These are phyloP conservation scores for Leptodactylus fallax DNA, from an alignment of 2,797 vertebrate genomes.

Conservation along the genomic window DNA sequence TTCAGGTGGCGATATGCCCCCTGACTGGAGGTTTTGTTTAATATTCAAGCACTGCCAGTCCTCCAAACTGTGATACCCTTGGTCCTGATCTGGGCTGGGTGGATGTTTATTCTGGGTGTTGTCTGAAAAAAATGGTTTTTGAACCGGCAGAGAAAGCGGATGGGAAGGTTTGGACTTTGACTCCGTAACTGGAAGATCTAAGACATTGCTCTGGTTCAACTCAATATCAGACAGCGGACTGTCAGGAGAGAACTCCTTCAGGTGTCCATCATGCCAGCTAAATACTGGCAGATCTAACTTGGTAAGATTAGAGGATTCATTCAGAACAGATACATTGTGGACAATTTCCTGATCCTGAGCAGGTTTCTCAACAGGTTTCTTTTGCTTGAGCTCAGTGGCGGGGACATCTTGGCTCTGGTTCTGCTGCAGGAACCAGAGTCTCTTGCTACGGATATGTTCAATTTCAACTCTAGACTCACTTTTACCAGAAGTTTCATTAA, in stretches of 20 bases:
- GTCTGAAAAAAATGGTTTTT: not conserved
- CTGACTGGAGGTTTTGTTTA: constrained; percentile 26
- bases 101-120: constrained; percentile 26
- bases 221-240: not conserved
- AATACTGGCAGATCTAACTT: not conserved
- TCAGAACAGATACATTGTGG: not conserved
- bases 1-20: constrained; percentile 18
- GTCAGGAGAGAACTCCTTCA: not conserved
- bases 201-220: not conserved
- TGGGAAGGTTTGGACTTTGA: not conserved
- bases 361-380: not conserved
- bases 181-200: not conserved
- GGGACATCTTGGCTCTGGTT: constrained; percentile 1
- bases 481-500: too few relatives aligned
- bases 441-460: constrained; percentile 29
- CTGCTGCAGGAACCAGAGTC: constrained; percentile 47
- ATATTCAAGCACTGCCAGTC: constrained; percentile 78
- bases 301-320: not conserved
- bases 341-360: not conserved
- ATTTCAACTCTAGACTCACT: not conserved
- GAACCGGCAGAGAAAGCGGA: constrained; percentile 37
- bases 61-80: constrained; percentile 91
- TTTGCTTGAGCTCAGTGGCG: not conserved
- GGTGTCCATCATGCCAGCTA: not conserved
- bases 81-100: constrained; percentile 82